phyloP scores from a whole-genome alignment of 2,113 vertebrate genomes.

The Onychostoma macrolepis region DNA sequence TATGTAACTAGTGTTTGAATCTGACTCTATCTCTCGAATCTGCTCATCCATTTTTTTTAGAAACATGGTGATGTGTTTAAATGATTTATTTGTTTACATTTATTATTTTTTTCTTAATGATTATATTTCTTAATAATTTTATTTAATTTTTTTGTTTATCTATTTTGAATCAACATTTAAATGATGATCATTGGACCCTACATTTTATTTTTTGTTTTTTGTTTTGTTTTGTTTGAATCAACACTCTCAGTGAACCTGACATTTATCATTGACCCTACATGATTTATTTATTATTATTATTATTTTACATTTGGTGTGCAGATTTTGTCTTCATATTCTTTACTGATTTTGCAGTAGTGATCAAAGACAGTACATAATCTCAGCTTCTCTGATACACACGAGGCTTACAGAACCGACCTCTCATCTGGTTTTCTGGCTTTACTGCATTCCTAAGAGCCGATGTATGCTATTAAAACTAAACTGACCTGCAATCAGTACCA shows the following conservation, averaged over 20 bases:
- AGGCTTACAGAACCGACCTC: neutral
- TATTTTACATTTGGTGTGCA: neutral
- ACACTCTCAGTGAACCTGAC: neutral
- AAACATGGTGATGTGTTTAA: neutral
- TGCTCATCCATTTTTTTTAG: neutral
- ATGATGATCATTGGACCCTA: neutral
- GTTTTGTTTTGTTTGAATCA: too few species aligned
- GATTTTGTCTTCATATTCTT: neutral
- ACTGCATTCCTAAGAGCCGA: neutral
- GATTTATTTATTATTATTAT: neutral
- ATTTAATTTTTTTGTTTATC: neutral
- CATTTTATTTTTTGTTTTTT: too few species aligned
- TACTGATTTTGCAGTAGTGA: neutral
- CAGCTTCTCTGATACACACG: neutral
- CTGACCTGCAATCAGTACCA: slow-evolving; percentile 1
- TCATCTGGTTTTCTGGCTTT: slow-evolving; percentile 16
- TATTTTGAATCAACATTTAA: neutral
- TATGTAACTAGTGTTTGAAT: neutral
- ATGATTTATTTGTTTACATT: neutral
- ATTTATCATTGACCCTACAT: neutral
- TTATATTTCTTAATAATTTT: neutral
- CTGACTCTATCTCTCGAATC: neutral
- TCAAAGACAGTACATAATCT: neutral
- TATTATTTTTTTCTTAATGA: neutral
- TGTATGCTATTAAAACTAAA: slow-evolving; percentile 20